A percentile compares a stretch with the other conserved stretches of the same genome.
Evolutionary conservation across 2,113 vertebrate species (phyloP).

Genomic region (Aegotheles bennettii): DNA sequence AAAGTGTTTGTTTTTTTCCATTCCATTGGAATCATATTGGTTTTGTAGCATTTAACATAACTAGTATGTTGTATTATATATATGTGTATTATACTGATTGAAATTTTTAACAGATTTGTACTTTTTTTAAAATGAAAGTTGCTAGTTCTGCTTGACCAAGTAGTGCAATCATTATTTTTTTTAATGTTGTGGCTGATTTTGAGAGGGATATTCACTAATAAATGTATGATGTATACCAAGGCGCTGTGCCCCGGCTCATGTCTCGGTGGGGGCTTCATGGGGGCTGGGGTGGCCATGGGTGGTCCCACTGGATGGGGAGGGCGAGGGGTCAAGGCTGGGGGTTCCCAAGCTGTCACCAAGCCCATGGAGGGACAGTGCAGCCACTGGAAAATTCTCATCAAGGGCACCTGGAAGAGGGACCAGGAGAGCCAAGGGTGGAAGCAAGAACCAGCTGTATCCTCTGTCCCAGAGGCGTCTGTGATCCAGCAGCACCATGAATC

Average conservation of each 20-base stretch:
- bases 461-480: neutral
- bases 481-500: neutral
- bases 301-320: rapidly evolving
- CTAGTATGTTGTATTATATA: slow-evolving; percentile 99
- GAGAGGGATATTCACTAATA: slow-evolving; percentile 99
- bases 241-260: neutral
- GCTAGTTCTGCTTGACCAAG: slow-evolving; percentile 99
- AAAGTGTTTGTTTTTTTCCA: slow-evolving; percentile 89
- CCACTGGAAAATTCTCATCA: no score
- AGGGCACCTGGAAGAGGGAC: neutral
- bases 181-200: slow-evolving; percentile 99
- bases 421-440: neutral
- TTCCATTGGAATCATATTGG: slow-evolving; percentile 99
- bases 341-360: rapidly evolving
- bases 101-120: slow-evolving; percentile 99
- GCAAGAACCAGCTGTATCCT: neutral
- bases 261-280: neutral
- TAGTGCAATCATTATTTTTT: slow-evolving; percentile 99
- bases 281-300: neutral
- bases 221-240: slow-evolving; percentile 98
- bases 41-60: slow-evolving; percentile 99
- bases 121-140: slow-evolving; percentile 99
- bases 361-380: no score
- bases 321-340: neutral
- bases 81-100: slow-evolving; percentile 99